Percentiles rank a stretch among this genome's conserved stretches.
Conservation (phyloP, 2,888 invertebrate species). For the Amblyteles armatorius region DNA sequence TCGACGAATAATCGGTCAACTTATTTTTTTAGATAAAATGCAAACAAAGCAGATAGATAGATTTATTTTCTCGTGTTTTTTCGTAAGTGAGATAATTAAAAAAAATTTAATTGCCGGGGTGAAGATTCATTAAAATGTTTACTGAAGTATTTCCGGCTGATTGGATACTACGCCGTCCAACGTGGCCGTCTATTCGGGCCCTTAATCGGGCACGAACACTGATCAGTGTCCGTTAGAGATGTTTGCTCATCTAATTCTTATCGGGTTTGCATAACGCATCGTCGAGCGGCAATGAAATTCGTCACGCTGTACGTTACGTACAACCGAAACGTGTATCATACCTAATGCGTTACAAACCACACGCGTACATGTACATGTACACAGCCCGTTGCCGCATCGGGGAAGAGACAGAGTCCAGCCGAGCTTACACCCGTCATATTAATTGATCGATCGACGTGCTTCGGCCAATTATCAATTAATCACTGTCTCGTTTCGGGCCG, state of each 20-base stretch:
- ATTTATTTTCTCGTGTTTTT: no score
- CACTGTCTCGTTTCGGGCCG: slow-evolving; percentile 52
- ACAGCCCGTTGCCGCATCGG: neutral
- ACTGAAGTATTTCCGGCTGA: slow-evolving; percentile 29
- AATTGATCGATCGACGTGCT: slow-evolving; percentile 57
- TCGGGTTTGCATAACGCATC: slow-evolving; percentile 42
- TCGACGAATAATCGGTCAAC: no score
- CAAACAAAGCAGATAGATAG: no score
- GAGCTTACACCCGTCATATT: slow-evolving; percentile 43
- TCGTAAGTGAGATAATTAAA: no score
- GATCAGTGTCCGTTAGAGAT: slow-evolving; percentile 21
- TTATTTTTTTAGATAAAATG: no score
- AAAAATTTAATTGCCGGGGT: no score
- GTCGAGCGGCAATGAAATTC: slow-evolving; percentile 36
- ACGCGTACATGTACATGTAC: neutral
- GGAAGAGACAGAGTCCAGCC: slow-evolving; percentile 6
- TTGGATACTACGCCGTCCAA: slow-evolving; percentile 15
- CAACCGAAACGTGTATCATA: slow-evolving; percentile 27
- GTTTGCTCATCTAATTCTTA: slow-evolving; percentile 41
- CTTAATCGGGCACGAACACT: slow-evolving; percentile 26
- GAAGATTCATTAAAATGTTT: neutral
- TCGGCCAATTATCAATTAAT: slow-evolving; percentile 61
- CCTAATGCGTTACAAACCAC: slow-evolving; percentile 17
- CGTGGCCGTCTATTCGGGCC: slow-evolving; percentile 32
- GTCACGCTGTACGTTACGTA: slow-evolving; percentile 9